These are phyloP conservation scores for Paralichthys olivaceus DNA, from an alignment of 2,113 vertebrate species.

Conservation along the genomic window DNA sequence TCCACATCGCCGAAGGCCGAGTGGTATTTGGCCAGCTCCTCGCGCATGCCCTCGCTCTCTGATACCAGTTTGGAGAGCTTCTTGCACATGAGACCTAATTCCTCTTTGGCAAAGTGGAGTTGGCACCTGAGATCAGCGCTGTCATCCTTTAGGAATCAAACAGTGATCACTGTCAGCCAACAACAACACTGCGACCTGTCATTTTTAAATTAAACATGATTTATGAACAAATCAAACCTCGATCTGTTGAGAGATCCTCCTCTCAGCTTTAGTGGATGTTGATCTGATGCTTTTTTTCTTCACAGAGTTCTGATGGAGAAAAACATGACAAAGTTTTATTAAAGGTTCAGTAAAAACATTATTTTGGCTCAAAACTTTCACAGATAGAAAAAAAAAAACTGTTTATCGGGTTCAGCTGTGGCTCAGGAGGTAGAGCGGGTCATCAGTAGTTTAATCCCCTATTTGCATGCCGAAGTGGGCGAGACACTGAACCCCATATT, in stretches of 20 bases:
- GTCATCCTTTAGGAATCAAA: conserved; percentile 87
- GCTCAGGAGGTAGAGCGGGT: no score
- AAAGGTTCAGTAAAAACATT: not conserved
- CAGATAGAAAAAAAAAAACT: not conserved
- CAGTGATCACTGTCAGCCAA: not conserved
- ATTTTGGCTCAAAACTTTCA: not conserved
- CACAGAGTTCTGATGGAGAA: conserved; percentile 85
- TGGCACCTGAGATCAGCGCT: conserved; percentile 94
- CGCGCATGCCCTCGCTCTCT: conserved; percentile 92
- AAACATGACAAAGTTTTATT: conserved; percentile 21
- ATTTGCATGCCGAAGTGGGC: no score
- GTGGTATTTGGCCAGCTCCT: conserved; percentile 91
- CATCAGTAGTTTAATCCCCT: no score
- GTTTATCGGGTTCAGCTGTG: not conserved
- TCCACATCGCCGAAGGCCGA: conserved; percentile 90
- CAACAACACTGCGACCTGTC: no score
- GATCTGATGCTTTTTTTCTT: conserved; percentile 90
- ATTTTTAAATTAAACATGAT: conserved; percentile 5
- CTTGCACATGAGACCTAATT: conserved; percentile 97
- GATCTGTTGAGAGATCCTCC: conserved; percentile 89
- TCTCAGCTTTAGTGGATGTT: conserved; percentile 86
- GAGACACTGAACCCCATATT: no score
- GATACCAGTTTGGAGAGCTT: conserved; percentile 95
- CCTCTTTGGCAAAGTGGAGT: conserved; percentile 97
- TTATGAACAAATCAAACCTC: conserved; percentile 56